Base-by-base conservation (phyloP, 2,113 vertebrate genomes). In the Mustela lutreola region DNA sequence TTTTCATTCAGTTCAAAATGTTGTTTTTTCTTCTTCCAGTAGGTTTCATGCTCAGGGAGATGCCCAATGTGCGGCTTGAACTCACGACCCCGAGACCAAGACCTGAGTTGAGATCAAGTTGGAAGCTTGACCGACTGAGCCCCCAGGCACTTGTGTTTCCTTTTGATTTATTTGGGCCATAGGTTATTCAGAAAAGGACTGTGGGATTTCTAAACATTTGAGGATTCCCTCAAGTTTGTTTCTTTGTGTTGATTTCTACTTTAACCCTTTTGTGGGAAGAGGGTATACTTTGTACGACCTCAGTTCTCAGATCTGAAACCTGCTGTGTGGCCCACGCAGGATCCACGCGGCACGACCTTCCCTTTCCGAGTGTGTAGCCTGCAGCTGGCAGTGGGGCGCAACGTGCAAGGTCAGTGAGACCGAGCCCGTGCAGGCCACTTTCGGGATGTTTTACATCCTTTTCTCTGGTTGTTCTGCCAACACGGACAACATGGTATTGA, bases 311-410 rank as follows among this genome's bases (percentile, higher is more conserved):
- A 24, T 9, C 1, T 28, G 22, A 67, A 9, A 16, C 6, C 3
- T 1, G 24, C 14, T 0, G 19, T 0, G 2, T 0, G 10, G 75
- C 56, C 53, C 5, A 8, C n/a, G 0, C 0, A 0, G 1, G 10
- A 12, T 11, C 36, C 18, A 8, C 2, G 7, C 0, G 2, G 18
- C 31, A 26, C 10, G 50, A 22, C 0, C 7, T 42, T 22, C 62
- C 15, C 50, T 60, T 11, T 3, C 7, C 33, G 14, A 5, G n/a
- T 0, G 12, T 19, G 21, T 1, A 0, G 1, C 0, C 60, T 36
- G n/a, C 21, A 4, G 73, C n/a, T 1, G 36, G 4, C 10, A 15
- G 42, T 16, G 42, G 26, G n/a, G 3, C 0, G 21, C 7, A 1
- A 1, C 2, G 9, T 3, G 31, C 73, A 14, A 0, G 5, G 42